phyloP scores from a whole-genome alignment of 1,140 invertebrate genomes.

The Thaumetopoea pityocampa region DNA sequence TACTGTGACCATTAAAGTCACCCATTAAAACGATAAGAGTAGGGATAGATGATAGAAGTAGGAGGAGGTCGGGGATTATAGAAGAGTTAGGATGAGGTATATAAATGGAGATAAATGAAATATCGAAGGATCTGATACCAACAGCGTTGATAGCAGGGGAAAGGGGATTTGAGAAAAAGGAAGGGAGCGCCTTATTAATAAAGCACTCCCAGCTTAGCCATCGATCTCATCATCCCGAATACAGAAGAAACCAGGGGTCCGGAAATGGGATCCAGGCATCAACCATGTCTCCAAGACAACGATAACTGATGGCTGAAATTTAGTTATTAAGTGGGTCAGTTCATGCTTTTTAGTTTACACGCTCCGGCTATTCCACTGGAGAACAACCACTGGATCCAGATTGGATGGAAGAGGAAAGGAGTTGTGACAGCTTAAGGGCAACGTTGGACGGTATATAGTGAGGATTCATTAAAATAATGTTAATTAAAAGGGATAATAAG shows the following conservation, averaged over 20 bases:
- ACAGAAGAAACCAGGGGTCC: conserved; percentile 19
- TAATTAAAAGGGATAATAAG: too few relatives aligned
- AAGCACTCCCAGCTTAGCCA: conserved; percentile 17
- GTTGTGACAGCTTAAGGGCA: too few relatives aligned
- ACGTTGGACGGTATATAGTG: too few relatives aligned
- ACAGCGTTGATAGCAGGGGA: conserved; percentile 11
- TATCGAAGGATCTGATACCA: conserved; percentile 11
- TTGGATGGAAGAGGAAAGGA: too few relatives aligned
- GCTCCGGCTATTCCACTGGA: conserved; percentile 6
- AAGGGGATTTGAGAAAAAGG: conserved; percentile 10
- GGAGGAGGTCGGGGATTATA: conserved; percentile 4
- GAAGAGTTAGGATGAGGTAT: conserved; percentile 17
- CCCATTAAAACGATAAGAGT: conserved; percentile 16
- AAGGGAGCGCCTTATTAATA: conserved; percentile 10
- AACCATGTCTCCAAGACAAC: conserved; percentile 10
- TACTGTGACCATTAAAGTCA: conserved; percentile 19
- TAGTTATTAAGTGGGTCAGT: not conserved
- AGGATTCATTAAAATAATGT: too few relatives aligned
- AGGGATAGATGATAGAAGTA: conserved; percentile 4
- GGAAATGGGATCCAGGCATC: conserved; percentile 14
- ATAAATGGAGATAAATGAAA: conserved; percentile 21
- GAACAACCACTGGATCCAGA: too few relatives aligned
- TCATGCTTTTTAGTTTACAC: conserved; percentile 3
- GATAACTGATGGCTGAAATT: not conserved
- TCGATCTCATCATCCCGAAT: conserved; percentile 24